Evolutionary conservation across 1,140 invertebrate genomes (phyloP).

Genomic region (Lepidurus arcticus): DNA sequence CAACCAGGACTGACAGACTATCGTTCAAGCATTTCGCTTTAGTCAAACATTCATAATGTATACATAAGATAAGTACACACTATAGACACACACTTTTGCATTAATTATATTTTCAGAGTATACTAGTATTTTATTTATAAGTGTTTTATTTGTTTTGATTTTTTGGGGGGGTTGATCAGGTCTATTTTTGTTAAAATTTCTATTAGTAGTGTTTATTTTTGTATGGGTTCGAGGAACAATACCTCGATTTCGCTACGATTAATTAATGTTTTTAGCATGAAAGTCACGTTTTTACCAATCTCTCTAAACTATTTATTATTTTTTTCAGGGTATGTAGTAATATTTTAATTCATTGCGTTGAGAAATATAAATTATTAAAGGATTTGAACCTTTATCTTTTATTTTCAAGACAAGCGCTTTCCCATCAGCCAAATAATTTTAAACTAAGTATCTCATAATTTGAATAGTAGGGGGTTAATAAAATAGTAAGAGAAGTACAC

Average conservation of each 20-base stretch:
- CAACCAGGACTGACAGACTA: no score
- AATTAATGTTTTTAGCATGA: conserved; percentile 38
- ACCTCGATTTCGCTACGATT: conserved; percentile 39
- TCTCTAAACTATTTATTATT: conserved; percentile 36
- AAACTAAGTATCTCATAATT: conserved; percentile 50
- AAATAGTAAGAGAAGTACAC: conserved; percentile 54
- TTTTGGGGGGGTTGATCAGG: no score
- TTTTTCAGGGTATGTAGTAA: conserved; percentile 24
- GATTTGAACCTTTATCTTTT: conserved; percentile 50
- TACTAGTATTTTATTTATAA: no score
- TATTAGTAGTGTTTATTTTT: conserved; percentile 51
- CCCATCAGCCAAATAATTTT: conserved; percentile 48
- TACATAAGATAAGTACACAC: no score
- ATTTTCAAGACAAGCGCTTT: conserved; percentile 60
- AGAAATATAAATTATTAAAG: conserved; percentile 35
- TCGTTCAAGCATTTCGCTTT: no score
- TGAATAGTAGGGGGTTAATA: conserved; percentile 46
- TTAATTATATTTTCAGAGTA: no score
- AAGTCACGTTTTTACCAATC: conserved; percentile 37
- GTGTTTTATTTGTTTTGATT: no score
- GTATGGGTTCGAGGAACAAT: conserved; percentile 51
- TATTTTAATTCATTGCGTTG: conserved; percentile 24
- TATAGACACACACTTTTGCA: no score
- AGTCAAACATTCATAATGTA: no score
- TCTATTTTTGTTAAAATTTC: neutral